Evolutionary conservation across 2,797 vertebrate genomes (phyloP), one percentile per base, ranked within the genome.

Genomic region (Gymnodraco acuticeps): DNA sequence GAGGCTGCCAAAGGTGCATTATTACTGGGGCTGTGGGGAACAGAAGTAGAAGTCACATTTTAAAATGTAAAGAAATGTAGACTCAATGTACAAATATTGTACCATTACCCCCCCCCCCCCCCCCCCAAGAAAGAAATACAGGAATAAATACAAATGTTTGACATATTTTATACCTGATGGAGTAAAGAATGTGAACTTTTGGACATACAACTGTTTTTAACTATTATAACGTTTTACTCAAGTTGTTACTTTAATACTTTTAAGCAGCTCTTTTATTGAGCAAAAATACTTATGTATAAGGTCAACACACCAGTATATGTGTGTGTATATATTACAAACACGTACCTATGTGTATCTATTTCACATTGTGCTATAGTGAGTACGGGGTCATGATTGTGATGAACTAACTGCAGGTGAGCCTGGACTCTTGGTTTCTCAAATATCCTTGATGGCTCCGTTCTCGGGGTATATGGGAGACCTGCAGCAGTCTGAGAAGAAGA

Each of bases 401-500:
- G 6, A 23, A 31, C 23, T 41, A 2, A 27, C 41, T 3, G 0
- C 67, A 85, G 97, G 96, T 77, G 95, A 96, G 75, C 92, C 95
- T 0, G 96, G 96, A 23, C 94, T 97, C 42, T 67, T 97, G 56
- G 53, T 97, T 17, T 85, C 87, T 64, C 91, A 90, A 89, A 97
- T 97, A 84, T 89, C 90, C 5, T 4, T 9, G 2, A 46, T 16
- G 0, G 2, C 91, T 20, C 95, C 95, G 0, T 98, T 97, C 76
- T 51, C 0, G 9, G 96, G 96, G 63, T 97, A 97, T 19, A 93
- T 82, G 13, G 92, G 95, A 78, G 93, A 92, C 69, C 91, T 84
- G 56, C 47, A 91, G 64, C 95, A 96, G 74, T 96, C 96, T 0
- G 95, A 96, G 74, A 96, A 94, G 88, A 96, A 97, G 85, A 94